Conservation (phyloP, 2,888 invertebrate species). For the Xanthia icteritia region DNA sequence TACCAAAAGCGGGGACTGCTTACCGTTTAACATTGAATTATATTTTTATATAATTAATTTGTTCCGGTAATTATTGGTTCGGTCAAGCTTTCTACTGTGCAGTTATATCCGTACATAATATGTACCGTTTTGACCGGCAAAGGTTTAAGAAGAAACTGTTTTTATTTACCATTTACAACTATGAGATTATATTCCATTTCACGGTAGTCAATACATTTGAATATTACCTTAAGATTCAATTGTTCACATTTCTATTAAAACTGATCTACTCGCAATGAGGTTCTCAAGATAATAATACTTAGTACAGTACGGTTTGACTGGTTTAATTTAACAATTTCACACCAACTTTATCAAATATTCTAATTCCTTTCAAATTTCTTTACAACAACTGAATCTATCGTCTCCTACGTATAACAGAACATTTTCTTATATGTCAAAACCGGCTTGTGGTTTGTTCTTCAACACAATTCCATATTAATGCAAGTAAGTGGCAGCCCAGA, state of each 20-base stretch:
- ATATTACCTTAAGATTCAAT: background rate
- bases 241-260: conserved; percentile 12
- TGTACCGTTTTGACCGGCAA: conserved; percentile 32
- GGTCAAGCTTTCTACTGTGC: conserved; percentile 59
- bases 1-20: conserved; percentile 1
- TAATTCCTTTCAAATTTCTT: background rate
- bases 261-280: background rate
- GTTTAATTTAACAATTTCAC: background rate
- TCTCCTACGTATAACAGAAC: conserved; percentile 5
- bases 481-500: conserved; percentile 81
- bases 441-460: conserved; percentile 72
- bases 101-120: conserved; percentile 33
- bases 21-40: conserved; percentile 18
- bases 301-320: background rate
- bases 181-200: conserved; percentile 10
- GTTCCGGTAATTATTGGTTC: conserved; percentile 46
- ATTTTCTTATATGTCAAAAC: conserved; percentile 44
- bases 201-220: background rate
- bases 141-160: conserved; percentile 6
- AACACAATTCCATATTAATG: conserved; percentile 81
- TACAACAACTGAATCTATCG: conserved; percentile 4
- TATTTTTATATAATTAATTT: conserved; percentile 33
- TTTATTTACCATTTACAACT: conserved; percentile 10
- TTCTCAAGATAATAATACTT: background rate
- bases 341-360: background rate